Base-by-base conservation (phyloP, 2,888 invertebrate genomes). In the Branchinecta sandiegonensis region DNA sequence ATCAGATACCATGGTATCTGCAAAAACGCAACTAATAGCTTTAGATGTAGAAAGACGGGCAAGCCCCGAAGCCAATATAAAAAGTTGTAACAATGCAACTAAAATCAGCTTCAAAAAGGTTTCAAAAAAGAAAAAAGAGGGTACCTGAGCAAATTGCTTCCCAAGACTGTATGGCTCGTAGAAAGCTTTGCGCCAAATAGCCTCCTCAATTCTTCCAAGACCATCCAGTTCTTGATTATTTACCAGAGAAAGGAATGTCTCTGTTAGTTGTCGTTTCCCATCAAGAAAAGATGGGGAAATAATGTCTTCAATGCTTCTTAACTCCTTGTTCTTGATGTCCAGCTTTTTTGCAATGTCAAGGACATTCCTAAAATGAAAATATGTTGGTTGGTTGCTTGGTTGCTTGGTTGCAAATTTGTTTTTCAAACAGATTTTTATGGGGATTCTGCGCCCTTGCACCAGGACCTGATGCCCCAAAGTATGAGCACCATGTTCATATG, bases 161-260 rank as follows among this genome's bases (percentile, higher is more conserved):
- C 63, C 63, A 56, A 56, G 63, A 17, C 14, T 10, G 63, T 56
- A 56, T 8, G 63, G 63, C 10, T 56, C 63, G 23, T 56, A 56
- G 10, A 56, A 56, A 17, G 63, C 63, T 56, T 56, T 56, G 23
- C 63, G 63, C 63, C 63, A 56, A 23, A 56, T 23, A 17, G 63
- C 63, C 23, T 56, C 63, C 23, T 56, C 63, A 17, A 56, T 56
- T 56, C 63, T 56, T 56, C 63, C 63, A 56, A 56, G 63, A 17
- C 63, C 63, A 56, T 56, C 63, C 63, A 56, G 9, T 56, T 56
- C 63, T 23, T 56, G 63, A 10, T 56, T 56, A 17, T 56, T 56
- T 1, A 56, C 63, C n/a, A 56, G 63, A 17, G 14, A n/a, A 17
- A 56, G 23, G 23, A 56, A 56, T n/a, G 63, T 56, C 14, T 56